Conservation (phyloP, 1,140 invertebrate species). For the Drosophila parabipectinata region DNA sequence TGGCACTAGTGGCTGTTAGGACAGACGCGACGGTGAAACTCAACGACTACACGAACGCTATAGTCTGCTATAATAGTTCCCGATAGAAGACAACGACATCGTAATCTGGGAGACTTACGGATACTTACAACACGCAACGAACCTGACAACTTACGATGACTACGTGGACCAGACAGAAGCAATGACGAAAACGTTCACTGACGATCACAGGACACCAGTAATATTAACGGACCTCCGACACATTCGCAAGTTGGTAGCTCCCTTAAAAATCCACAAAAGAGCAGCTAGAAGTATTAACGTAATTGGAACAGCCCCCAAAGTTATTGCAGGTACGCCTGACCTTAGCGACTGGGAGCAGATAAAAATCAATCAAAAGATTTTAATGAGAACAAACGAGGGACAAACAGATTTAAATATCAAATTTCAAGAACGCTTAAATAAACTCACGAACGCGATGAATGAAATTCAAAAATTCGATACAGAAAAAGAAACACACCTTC, state of each 20-base stretch:
- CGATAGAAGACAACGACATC: too few species aligned
- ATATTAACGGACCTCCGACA: conserved; percentile 1
- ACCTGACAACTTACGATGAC: background rate
- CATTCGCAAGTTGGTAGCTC: background rate
- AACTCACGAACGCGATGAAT: background rate
- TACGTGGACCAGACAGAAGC: background rate
- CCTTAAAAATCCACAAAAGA: conserved; percentile 13
- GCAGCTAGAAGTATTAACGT: conserved; percentile 15
- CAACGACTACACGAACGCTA: too few species aligned
- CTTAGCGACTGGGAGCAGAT: conserved; percentile 7
- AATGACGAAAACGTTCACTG: background rate
- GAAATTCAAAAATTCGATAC: background rate
- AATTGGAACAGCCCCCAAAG: conserved; percentile 12
- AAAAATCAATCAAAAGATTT: conserved; percentile 13
- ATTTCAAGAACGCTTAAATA: background rate
- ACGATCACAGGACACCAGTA: conserved; percentile 5
- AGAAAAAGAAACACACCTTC: background rate
- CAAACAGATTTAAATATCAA: conserved; percentile 2
- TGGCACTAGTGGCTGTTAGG: too few species aligned
- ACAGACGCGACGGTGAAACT: too few species aligned
- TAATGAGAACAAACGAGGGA: conserved; percentile 17
- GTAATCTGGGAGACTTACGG: too few species aligned
- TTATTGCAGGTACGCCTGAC: too few species aligned
- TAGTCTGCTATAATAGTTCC: too few species aligned
- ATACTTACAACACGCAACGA: too few species aligned